Conservation (phyloP, 92 coral and sea anemone species). For the Nematostella vectensis region DNA sequence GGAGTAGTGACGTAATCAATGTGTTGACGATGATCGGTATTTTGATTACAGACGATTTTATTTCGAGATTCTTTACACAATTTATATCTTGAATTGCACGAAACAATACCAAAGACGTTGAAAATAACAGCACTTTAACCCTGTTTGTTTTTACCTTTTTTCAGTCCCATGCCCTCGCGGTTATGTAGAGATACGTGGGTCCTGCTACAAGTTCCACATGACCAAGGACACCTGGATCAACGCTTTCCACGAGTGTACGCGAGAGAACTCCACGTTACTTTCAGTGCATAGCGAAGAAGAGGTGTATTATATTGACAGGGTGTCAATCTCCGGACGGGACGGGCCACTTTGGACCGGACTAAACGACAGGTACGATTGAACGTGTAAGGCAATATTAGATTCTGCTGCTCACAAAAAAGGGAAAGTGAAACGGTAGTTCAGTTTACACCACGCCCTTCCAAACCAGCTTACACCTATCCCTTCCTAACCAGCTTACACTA, state of each 20-base stretch:
- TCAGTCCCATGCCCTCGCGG: constrained; percentile 53
- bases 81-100: too few species aligned
- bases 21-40: too few species aligned
- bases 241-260: constrained; percentile 54
- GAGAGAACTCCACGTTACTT: constrained; percentile 57
- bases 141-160: neutral
- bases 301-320: constrained; percentile 31
- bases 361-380: constrained; percentile 49
- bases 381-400: neutral
- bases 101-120: too few species aligned
- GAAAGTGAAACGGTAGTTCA: too few species aligned
- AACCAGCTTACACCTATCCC: too few species aligned
- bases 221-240: constrained; percentile 64
- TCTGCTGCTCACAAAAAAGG: too few species aligned
- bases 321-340: constrained; percentile 30
- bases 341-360: constrained; percentile 69
- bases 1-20: too few species aligned
- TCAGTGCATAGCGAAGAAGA: constrained; percentile 45
- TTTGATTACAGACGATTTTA: too few species aligned
- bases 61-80: too few species aligned
- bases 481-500: too few species aligned
- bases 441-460: too few species aligned
- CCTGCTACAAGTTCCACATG: constrained; percentile 60
- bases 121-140: neutral
- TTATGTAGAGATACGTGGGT: constrained; percentile 39